Evolutionary conservation across 2,113 vertebrate genomes (phyloP).

Genomic region (Zootoca vivipara): DNA sequence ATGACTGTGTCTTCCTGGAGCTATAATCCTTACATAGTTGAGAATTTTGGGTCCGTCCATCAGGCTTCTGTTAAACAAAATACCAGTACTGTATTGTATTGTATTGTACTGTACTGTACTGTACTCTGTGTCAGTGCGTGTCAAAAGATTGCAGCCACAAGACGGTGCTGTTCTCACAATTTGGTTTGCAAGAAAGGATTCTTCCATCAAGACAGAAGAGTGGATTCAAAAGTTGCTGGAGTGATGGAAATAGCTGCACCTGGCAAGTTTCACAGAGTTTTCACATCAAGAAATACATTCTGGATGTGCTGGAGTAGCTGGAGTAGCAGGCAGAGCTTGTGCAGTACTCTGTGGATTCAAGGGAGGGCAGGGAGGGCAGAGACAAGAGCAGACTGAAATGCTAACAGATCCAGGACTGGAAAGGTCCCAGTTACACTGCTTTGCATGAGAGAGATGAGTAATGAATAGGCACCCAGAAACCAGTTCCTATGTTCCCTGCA

Average conservation of each 20-base stretch:
- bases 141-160: neutral
- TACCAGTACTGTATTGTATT: no score
- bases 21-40: neutral
- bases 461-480: neutral
- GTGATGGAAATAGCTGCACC: neutral
- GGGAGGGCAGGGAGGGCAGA: fast-evolving
- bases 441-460: neutral
- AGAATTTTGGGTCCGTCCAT: neutral
- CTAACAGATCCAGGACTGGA: neutral
- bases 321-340: neutral
- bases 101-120: no score
- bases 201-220: neutral
- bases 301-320: fast-evolving
- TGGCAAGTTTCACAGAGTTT: neutral
- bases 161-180: slow-evolving; percentile 33
- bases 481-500: neutral
- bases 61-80: neutral
- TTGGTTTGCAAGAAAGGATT: no score
- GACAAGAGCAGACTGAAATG: neutral
- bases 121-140: no score
- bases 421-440: neutral
- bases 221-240: neutral
- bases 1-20: neutral
- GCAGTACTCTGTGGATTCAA: neutral
- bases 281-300: neutral